These are phyloP conservation scores for Cotesia congregata DNA, from an alignment of 2,888 invertebrate species.

Conservation along the genomic window DNA sequence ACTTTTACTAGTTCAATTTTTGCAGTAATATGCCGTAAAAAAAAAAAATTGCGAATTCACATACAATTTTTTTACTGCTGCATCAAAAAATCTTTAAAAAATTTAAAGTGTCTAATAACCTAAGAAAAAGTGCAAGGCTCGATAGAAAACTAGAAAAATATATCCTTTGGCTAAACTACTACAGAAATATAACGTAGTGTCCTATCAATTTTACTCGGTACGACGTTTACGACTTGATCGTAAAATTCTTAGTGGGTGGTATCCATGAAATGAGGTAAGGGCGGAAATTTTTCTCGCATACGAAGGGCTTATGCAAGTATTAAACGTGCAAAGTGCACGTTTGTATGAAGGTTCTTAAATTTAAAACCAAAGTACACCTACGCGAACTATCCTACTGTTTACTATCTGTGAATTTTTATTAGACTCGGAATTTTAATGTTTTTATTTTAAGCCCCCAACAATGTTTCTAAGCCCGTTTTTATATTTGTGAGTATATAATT, in stretches of 20 bases:
- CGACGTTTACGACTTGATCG: conserved; percentile 64
- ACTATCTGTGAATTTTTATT: background rate
- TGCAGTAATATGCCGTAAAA: no score
- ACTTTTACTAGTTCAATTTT: no score
- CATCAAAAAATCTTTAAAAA: background rate
- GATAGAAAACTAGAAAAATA: conserved; percentile 10
- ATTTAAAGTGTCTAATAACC: background rate
- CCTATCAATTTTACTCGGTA: conserved; percentile 59
- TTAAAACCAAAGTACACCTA: background rate
- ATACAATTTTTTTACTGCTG: background rate
- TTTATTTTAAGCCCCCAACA: background rate
- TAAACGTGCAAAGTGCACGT: background rate
- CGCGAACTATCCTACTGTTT: background rate
- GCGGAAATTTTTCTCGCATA: conserved; percentile 54
- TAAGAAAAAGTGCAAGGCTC: background rate
- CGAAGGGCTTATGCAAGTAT: conserved; percentile 50
- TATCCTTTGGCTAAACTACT: conserved; percentile 1
- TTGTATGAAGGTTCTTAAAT: background rate
- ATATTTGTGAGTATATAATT: background rate
- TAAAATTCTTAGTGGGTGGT: conserved; percentile 53
- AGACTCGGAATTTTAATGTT: background rate
- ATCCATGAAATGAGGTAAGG: conserved; percentile 11
- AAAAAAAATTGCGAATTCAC: background rate
- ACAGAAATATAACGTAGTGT: conserved; percentile 51
- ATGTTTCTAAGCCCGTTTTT: background rate